A percentile compares a stretch with the other conserved stretches of the same genome.
These are phyloP conservation scores for Chauna torquata DNA, from an alignment of 2,113 vertebrate genomes.

Conservation along the genomic window DNA sequence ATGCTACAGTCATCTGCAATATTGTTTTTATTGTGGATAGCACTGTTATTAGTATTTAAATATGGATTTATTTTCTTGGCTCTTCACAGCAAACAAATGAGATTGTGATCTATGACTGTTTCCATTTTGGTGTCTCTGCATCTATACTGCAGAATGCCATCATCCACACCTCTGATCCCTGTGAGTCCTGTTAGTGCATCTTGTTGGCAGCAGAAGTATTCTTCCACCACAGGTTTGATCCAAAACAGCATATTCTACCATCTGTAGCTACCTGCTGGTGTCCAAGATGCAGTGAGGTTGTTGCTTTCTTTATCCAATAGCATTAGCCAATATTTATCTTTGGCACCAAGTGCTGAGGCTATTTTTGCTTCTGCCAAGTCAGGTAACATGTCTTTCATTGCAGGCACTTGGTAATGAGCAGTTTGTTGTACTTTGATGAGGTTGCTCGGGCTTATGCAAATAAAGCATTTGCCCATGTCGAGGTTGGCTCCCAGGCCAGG, in stretches of 20 bases:
- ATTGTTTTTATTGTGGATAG: neutral
- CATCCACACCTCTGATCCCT: constrained; percentile 66
- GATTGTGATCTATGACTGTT: neutral
- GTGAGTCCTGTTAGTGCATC: constrained; percentile 64
- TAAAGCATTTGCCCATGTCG: accelerated
- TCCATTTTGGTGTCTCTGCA: neutral
- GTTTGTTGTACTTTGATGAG: neutral
- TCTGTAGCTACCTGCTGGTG: constrained; percentile 66
- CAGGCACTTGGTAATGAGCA: neutral
- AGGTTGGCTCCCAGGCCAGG: neutral
- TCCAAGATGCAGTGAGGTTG: constrained; percentile 44
- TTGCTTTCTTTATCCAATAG: constrained; percentile 44
- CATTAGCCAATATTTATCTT: constrained; percentile 26
- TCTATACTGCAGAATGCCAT: constrained; percentile 52
- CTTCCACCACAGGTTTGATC: constrained; percentile 60
- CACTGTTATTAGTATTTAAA: neutral
- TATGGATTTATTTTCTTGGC: neutral
- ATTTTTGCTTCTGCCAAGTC: constrained; percentile 52
- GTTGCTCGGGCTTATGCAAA: neutral
- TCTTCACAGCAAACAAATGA: neutral
- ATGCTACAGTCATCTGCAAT: neutral
- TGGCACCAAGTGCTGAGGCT: neutral
- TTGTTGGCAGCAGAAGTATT: constrained; percentile 61
- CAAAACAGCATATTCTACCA: constrained; percentile 58
- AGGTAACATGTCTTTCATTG: neutral